Conservation (phyloP, 2,113 vertebrate genomes). For the Spea multiplicata region DNA sequence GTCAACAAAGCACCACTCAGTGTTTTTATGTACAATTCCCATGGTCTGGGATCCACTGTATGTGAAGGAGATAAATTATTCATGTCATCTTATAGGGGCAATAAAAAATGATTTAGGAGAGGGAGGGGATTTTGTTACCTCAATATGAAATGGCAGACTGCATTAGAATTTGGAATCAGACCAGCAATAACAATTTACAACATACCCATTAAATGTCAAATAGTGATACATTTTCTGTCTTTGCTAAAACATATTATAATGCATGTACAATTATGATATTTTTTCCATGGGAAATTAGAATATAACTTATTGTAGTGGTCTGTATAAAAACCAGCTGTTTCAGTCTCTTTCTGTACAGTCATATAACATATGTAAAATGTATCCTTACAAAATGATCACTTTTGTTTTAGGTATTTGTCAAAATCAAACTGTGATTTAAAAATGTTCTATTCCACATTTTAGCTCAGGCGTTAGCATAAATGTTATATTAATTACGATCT, state of each 20-base stretch:
- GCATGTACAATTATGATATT: not conserved
- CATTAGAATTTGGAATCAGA: slow-evolving; percentile 39
- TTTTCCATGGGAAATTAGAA: slow-evolving; percentile 25
- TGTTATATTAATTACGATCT: no score
- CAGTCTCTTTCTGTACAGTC: not conserved
- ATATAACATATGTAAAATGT: not conserved
- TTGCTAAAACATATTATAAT: slow-evolving; percentile 32
- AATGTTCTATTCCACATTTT: no score
- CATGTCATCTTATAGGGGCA: slow-evolving; percentile 34
- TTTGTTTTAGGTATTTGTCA: no score
- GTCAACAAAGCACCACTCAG: slow-evolving; percentile 18
- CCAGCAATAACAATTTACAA: slow-evolving; percentile 42
- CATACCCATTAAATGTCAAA: slow-evolving; percentile 27
- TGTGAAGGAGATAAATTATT: slow-evolving; percentile 33
- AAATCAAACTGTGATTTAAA: no score
- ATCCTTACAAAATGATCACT: not conserved
- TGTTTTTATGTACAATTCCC: slow-evolving; percentile 39
- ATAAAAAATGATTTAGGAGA: slow-evolving; percentile 37
- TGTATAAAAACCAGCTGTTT: slow-evolving; percentile 26
- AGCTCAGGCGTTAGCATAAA: no score
- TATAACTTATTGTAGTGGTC: slow-evolving; percentile 14
- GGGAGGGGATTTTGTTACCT: slow-evolving; percentile 28
- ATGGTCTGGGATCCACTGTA: slow-evolving; percentile 31
- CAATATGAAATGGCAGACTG: slow-evolving; percentile 35
- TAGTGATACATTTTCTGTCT: slow-evolving; percentile 30